These are phyloP conservation scores for Myxocyprinus asiaticus DNA, from an alignment of 2,113 vertebrate genomes.

Conservation along the genomic window DNA sequence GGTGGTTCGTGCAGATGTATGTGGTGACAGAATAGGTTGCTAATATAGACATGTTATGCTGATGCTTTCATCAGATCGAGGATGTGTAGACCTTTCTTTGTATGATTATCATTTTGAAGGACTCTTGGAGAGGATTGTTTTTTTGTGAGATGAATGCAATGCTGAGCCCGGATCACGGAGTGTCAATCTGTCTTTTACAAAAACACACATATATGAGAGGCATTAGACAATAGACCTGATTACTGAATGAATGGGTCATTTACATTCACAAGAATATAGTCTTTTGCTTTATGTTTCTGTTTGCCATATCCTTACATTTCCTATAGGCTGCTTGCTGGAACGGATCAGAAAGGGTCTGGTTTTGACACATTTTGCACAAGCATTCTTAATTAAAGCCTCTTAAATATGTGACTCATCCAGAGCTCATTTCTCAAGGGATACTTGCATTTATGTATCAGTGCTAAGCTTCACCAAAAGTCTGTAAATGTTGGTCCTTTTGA, in stretches of 20 bases:
- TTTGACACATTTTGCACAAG: too few species aligned
- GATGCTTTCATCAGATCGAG: too few species aligned
- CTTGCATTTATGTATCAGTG: neutral
- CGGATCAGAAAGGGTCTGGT: neutral
- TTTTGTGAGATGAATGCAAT: too few species aligned
- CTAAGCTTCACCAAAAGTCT: too few species aligned
- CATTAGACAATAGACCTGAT: neutral
- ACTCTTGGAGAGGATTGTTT: conserved; percentile 1
- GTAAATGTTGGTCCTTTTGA: too few species aligned
- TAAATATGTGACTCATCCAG: neutral
- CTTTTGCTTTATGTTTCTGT: neutral
- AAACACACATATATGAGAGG: neutral
- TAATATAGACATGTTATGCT: conserved; percentile 31
- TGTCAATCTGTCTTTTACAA: neutral
- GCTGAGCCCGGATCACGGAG: too few species aligned
- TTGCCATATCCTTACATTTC: neutral
- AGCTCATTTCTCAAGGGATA: neutral
- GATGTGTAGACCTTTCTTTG: too few species aligned
- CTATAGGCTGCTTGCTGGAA: neutral
- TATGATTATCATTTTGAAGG: conserved; percentile 34
- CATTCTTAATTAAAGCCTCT: neutral
- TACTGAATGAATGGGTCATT: neutral
- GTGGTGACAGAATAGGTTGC: neutral
- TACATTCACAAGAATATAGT: neutral
- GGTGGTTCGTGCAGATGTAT: conserved; percentile 27